Evolutionary conservation across 64 coral and sea anemone species (phyloP).

Genomic region (Actinia equina): DNA sequence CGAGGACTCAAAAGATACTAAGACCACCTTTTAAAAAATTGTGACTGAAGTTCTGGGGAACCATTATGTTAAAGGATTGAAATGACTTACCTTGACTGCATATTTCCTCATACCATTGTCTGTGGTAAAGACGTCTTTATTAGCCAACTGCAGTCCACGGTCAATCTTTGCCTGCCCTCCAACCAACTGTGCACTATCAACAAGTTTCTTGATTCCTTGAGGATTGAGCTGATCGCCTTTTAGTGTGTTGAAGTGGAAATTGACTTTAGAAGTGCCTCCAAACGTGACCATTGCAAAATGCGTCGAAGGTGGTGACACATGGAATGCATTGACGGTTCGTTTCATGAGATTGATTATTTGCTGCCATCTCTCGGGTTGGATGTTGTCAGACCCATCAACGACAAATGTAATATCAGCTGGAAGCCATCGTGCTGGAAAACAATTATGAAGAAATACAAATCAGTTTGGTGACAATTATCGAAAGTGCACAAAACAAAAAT

Average conservation of each 20-base stretch:
- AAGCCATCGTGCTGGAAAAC: conserved; percentile 51
- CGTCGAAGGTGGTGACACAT: conserved; percentile 56
- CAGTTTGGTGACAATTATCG: no score
- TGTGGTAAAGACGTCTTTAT: conserved; percentile 31
- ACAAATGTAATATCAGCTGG: conserved; percentile 71
- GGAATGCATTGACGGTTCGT: conserved; percentile 41
- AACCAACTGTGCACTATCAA: conserved; percentile 14
- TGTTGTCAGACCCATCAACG: conserved; percentile 62
- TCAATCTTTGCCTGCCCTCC: conserved; percentile 42
- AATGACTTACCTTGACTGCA: conserved; percentile 35
- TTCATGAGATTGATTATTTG: conserved; percentile 48
- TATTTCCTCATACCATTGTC: conserved; percentile 54
- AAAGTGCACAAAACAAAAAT: no score
- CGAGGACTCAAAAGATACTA: no score
- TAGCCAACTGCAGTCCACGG: conserved; percentile 18
- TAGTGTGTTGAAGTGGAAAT: conserved; percentile 74
- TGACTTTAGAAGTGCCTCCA: conserved; percentile 39
- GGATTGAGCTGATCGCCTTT: conserved; percentile 52
- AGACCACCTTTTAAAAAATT: no score
- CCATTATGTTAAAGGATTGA: not conserved
- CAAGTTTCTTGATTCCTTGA: conserved; percentile 42
- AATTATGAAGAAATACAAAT: not conserved
- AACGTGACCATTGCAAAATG: conserved; percentile 56
- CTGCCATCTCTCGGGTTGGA: conserved; percentile 44
- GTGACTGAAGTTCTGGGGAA: no score